Evolutionary conservation across 2,113 vertebrate genomes (phyloP).

Genomic region (Lophius piscatorius): DNA sequence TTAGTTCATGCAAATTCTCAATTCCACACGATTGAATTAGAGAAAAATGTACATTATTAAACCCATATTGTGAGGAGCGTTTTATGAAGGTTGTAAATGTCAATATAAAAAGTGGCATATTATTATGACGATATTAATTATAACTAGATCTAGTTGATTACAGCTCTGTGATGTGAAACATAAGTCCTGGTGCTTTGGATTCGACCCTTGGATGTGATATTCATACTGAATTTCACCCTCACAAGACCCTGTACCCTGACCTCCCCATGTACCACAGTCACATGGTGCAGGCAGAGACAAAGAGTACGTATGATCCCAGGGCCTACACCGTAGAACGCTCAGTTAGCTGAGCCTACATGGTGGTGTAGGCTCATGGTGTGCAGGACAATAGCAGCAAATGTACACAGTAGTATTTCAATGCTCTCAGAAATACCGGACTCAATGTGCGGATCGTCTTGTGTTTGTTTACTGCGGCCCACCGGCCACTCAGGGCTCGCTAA

Average conservation of each 20-base stretch:
- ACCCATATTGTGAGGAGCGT: too few species aligned
- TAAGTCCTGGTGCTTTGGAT: too few species aligned
- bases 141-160: too few species aligned
- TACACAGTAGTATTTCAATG: too few species aligned
- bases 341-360: slow-evolving; percentile 16
- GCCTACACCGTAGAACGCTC: slow-evolving; percentile 25
- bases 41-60: too few species aligned
- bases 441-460: slow-evolving; percentile 15
- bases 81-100: too few species aligned
- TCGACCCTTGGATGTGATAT: slow-evolving; percentile 32
- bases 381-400: slow-evolving; percentile 6
- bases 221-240: neutral
- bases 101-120: too few species aligned
- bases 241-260: neutral
- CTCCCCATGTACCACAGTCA: slow-evolving; percentile 27
- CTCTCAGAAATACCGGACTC: slow-evolving; percentile 5
- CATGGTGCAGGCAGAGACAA: slow-evolving; percentile 29
- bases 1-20: too few species aligned
- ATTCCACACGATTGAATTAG: too few species aligned
- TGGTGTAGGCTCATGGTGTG: too few species aligned
- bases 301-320: slow-evolving; percentile 39
- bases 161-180: too few species aligned
- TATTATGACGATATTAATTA: too few species aligned
- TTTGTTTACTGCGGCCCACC: slow-evolving; percentile 49
- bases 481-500: slow-evolving; percentile 43